Conservation (phyloP, 2,888 invertebrate genomes). For the Pterobdella sp. region DNA sequence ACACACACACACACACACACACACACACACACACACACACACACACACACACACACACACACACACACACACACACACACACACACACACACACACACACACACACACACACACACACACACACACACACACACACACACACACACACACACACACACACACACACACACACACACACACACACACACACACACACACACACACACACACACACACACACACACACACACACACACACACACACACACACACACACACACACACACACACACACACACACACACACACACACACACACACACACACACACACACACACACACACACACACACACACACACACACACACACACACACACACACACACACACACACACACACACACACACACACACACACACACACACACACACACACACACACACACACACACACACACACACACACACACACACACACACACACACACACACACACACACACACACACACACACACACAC, state of each 20-base stretch:
- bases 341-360: conserved; percentile 3
- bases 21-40: conserved; percentile 11
- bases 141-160: conserved; percentile 15
- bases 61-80: not conserved
- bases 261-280: too few relatives aligned
- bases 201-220: conserved; percentile 13
- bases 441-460: conserved; percentile 10
- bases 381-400: conserved; percentile 14
- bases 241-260: conserved; percentile 16
- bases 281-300: too few relatives aligned
- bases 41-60: conserved; percentile 14
- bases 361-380: conserved; percentile 16
- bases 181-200: conserved; percentile 18
- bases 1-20: conserved; percentile 4
- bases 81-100: conserved; percentile 18
- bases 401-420: conserved; percentile 18
- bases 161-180: not conserved
- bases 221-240: conserved; percentile 8
- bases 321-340: conserved; percentile 49
- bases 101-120: conserved; percentile 10
- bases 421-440: conserved; percentile 10
- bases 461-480: conserved; percentile 16
- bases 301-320: conserved; percentile 66
- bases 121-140: conserved; percentile 19
- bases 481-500: conserved; percentile 9